Evolutionary conservation across 2,888 invertebrate species (phyloP).

Genomic region (Digitonthophagus gazella): DNA sequence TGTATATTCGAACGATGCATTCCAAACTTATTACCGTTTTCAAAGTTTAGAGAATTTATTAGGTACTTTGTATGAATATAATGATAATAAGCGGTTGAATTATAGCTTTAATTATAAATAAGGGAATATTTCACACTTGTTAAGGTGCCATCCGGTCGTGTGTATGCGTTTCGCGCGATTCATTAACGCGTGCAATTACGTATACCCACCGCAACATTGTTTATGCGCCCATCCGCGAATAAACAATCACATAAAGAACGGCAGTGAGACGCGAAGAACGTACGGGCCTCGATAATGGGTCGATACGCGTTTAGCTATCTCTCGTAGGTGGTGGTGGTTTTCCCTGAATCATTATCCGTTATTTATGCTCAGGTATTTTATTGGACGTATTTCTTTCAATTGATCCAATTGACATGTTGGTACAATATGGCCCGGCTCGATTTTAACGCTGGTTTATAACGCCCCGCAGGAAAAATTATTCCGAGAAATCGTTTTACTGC

Average conservation of each 20-base stretch:
- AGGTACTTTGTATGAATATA: too few species aligned
- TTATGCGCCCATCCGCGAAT: conserved; percentile 1
- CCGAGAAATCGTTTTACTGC: too few species aligned
- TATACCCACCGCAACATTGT: conserved; percentile 3
- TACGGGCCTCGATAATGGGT: neutral
- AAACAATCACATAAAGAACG: conserved; percentile 15
- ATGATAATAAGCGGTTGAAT: too few species aligned
- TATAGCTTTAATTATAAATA: neutral
- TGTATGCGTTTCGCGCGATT: neutral
- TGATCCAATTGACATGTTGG: conserved; percentile 37
- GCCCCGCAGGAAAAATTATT: too few species aligned
- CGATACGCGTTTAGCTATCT: conserved; percentile 9
- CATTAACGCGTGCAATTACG: neutral
- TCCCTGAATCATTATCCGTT: conserved; percentile 38
- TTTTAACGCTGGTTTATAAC: too few species aligned
- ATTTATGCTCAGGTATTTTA: conserved; percentile 37
- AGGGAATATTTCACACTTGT: neutral
- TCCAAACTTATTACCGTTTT: too few species aligned
- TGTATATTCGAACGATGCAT: too few species aligned
- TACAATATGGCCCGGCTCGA: conserved; percentile 33
- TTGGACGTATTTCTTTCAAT: conserved; percentile 37
- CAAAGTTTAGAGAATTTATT: too few species aligned
- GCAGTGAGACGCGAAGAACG: neutral
- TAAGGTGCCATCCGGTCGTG: neutral
- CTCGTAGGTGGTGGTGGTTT: conserved; percentile 35